Base-by-base conservation (phyloP, 2,113 vertebrate genomes). In the Dendrocopos noguchii region DNA sequence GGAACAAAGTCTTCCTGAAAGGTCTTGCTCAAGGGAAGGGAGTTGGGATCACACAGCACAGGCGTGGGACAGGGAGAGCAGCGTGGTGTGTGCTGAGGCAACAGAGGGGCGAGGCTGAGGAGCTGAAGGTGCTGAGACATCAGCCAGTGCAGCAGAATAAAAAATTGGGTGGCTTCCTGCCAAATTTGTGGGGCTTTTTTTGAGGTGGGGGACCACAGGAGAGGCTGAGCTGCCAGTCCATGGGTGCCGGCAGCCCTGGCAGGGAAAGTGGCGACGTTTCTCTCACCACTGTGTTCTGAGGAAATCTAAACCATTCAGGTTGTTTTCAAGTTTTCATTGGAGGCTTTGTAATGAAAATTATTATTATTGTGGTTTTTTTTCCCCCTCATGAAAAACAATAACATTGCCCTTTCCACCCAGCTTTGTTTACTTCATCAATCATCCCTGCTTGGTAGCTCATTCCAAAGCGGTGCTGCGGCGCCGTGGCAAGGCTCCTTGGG, bases 351-450 rank as follows among this genome's bases (percentile, higher is more conserved):
- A 93, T 61, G 85, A 87, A 94, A 95, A 34, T 79, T 1, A 78
- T 83, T 75, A 39, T 25, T 21, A 46, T n/a, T 33, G 36, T 36
- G 20, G 20, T 18, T 31, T 17, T 24, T 22, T 16, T 17, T 18
- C 15, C 33, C 10, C 12, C 2, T 6, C 28, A 0, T 5, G 10
- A 53, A 72, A 85, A 55, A 55, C 55, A 71, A 15, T 70, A 88
- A 63, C 31, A 10, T 34, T 92, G 84, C 88, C 84, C 71, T 86
- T 88, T 88, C 66, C 36, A 60, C 84, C 52, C 29, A 33, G 87
- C 66, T 82, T 65, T 91, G 84, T 90, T 88, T 73, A 65, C 79
- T 92, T 84, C 93, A 91, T 92, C 89, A 75, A 84, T 94, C 94
- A 92, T 81, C 71, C 80, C 29, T 71, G 87, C 89, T 83, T 4